Base-by-base conservation (phyloP, 2,888 invertebrate species). In the Drosophila kokeensis region DNA sequence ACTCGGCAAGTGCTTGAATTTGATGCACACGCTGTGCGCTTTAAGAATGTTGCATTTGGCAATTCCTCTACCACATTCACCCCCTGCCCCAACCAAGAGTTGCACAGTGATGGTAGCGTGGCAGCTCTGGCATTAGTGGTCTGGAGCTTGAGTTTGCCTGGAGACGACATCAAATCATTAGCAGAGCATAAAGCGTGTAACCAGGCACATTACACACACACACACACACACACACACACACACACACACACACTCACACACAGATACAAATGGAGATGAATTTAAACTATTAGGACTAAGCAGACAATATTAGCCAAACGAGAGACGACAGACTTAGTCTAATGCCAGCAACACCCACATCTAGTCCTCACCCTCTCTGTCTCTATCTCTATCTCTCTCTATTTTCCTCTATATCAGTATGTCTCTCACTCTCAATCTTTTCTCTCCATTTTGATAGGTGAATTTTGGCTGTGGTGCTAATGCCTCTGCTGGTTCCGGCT, bases 121-220 rank as follows among this genome's bases (percentile, higher is more conserved):
- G 64, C 70, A 71, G 49, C 62, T 40, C 48, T 53, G 38, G 57
- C 6, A 45, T 18, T 45, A n/a, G 30, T 40, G 59, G 48, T 50
- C 49, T 45, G 64, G 21, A 32, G 59, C 32, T 29, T 38, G 29
- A 27, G 53, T 49, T 53, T 45, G 30, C 38, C 66, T 69, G 72
- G 59, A 82, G 78, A 90, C 73, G 71, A 82, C 89, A 90, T 87
- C 74, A 90, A 87, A 86, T 87, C 87, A 87, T 90, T 89, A 89
- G 83, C 90, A 89, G 86, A 73, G 90, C 89, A 89, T 89, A 89
- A 83, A 90, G 89, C 87, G 84, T 90, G 76, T 81, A 90, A 81
- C 84, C 81, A 85, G 86, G 73, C 75, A 75, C 68, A 24, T 24
- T 15, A 24, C 45, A 80, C 69, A 67, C 29, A 29, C n/a, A 57